phyloP scores from a whole-genome alignment of 2,113 vertebrate species.

The Tetrax tetrax region DNA sequence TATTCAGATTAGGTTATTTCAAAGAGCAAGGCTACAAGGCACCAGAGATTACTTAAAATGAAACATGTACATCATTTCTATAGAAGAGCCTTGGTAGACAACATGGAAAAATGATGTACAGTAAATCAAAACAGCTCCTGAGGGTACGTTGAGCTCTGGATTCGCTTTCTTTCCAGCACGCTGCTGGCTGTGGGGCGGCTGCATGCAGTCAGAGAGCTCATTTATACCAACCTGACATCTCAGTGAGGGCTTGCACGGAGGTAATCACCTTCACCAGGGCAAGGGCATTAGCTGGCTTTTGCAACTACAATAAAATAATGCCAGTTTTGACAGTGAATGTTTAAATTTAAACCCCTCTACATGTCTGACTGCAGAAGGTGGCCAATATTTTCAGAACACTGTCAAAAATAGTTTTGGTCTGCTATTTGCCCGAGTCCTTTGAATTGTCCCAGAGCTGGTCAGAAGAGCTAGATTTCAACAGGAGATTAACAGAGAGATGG shows the following conservation, averaged over 20 bases:
- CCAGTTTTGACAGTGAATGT: neutral
- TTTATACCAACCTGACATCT: neutral
- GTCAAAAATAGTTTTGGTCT: neutral
- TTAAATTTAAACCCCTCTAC: neutral
- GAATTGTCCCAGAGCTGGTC: neutral
- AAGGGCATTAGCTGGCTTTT: neutral
- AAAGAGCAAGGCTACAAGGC: neutral
- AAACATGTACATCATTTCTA: neutral
- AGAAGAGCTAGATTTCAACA: neutral
- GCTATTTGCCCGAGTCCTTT: neutral
- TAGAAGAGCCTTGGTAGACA: neutral
- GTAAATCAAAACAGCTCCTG: neutral
- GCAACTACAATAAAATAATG: neutral
- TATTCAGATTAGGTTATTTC: neutral
- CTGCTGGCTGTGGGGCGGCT: neutral
- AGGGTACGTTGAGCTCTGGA: neutral
- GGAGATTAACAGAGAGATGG: neutral
- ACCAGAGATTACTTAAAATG: neutral
- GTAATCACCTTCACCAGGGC: neutral
- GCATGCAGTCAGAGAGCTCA: rapidly evolving
- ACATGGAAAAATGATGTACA: neutral
- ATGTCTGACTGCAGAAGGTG: neutral
- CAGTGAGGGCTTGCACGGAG: neutral
- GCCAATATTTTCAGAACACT: neutral
- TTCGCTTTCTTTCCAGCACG: rapidly evolving